Evolutionary conservation across 2,797 vertebrate genomes (phyloP).

Genomic region (Poecile montanus): DNA sequence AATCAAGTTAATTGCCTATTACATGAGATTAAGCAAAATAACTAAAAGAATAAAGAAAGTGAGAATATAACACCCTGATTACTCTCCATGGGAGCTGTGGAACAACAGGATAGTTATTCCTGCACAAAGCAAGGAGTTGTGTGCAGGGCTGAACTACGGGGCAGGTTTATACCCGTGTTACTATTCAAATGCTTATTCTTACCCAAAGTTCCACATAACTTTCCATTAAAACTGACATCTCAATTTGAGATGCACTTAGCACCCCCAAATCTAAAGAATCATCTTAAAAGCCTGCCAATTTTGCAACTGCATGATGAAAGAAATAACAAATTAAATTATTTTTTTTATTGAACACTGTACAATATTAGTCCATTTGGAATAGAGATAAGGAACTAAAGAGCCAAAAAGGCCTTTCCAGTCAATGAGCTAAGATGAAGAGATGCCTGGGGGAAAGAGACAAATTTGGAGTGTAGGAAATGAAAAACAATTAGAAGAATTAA

Average conservation of each 20-base stretch:
- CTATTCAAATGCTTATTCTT: background rate
- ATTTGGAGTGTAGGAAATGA: constrained; percentile 69
- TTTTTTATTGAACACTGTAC: constrained; percentile 45
- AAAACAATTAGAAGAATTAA: constrained; percentile 73
- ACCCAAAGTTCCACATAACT: constrained; percentile 17
- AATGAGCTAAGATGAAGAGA: constrained; percentile 63
- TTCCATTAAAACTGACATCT: background rate
- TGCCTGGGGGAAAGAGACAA: constrained; percentile 64
- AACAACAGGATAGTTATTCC: background rate
- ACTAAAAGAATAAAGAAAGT: constrained; percentile 31
- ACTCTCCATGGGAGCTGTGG: background rate
- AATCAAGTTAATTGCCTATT: constrained; percentile 55
- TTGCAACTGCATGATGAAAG: constrained; percentile 9
- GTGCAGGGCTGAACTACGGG: background rate
- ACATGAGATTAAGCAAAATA: constrained; percentile 42
- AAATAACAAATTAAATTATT: constrained; percentile 58
- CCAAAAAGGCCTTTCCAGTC: constrained; percentile 62
- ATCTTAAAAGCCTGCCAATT: background rate
- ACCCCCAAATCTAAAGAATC: constrained; percentile 12
- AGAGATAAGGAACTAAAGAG: constrained; percentile 50
- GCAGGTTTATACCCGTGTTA: background rate
- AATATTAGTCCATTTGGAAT: constrained; percentile 64
- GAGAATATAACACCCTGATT: background rate
- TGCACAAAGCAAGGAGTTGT: background rate
- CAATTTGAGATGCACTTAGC: background rate